A percentile compares a stretch with the other conserved stretches of the same genome.
Evolutionary conservation across 2,113 vertebrate genomes (phyloP).

Genomic region (Furnarius figulus): DNA sequence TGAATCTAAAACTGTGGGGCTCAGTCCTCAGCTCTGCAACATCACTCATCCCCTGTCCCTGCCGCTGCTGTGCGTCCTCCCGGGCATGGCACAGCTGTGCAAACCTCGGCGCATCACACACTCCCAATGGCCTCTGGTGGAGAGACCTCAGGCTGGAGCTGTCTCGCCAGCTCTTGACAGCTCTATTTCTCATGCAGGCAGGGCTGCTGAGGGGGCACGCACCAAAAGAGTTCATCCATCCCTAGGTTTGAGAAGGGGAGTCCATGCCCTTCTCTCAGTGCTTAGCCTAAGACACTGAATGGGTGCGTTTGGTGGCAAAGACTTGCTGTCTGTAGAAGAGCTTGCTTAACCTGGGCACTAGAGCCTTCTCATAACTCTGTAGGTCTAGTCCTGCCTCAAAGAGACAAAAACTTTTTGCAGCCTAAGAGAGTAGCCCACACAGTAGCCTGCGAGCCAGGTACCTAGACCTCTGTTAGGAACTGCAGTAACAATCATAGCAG

Average conservation of each 20-base stretch:
- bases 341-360: fast-evolving
- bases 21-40: fast-evolving
- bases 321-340: background rate
- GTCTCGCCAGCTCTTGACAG: background rate
- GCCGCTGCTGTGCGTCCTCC: background rate
- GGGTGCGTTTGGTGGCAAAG: background rate
- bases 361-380: background rate
- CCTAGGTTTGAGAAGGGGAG: background rate
- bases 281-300: background rate
- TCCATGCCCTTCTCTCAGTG: no score
- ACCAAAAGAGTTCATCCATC: background rate
- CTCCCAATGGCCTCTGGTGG: fast-evolving
- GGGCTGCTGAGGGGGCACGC: background rate
- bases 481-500: fast-evolving
- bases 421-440: background rate
- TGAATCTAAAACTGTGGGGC: background rate
- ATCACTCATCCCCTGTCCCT: background rate
- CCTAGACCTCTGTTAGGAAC: background rate
- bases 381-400: background rate
- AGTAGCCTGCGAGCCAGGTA: background rate
- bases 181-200: background rate
- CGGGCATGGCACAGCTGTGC: background rate
- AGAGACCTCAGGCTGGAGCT: background rate
- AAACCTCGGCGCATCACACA: background rate
- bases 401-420: background rate